These are phyloP conservation scores for Rhinopomastus cyanomelas DNA, from an alignment of 2,113 vertebrate species.

Conservation along the genomic window DNA sequence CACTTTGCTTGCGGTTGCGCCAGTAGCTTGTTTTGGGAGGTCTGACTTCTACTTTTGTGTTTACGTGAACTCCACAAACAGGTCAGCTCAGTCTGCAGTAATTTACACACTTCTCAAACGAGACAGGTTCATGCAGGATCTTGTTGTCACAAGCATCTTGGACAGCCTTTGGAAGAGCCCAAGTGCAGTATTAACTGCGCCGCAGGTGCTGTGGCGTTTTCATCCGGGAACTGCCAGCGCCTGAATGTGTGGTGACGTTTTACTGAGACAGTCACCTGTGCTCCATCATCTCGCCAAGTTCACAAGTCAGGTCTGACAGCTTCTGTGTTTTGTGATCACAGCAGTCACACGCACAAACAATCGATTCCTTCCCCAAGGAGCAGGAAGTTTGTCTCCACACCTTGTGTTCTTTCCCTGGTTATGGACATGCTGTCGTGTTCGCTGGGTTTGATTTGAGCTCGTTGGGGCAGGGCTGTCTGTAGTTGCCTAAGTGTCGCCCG, in stretches of 20 bases:
- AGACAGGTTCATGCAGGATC: neutral
- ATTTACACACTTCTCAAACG: neutral
- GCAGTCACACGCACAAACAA: neutral
- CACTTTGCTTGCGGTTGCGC: neutral
- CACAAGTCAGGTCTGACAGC: neutral
- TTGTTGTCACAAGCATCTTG: neutral
- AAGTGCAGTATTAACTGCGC: neutral
- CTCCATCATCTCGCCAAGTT: neutral
- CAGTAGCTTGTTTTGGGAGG: neutral
- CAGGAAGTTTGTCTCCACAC: neutral
- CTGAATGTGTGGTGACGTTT: neutral
- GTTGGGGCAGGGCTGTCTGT: neutral
- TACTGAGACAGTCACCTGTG: neutral
- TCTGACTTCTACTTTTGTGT: neutral
- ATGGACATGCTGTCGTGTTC: neutral
- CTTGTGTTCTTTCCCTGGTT: neutral
- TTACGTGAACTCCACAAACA: neutral
- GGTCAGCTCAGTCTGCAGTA: neutral
- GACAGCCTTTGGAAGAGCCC: neutral
- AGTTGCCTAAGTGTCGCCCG: neutral
- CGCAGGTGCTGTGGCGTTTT: neutral
- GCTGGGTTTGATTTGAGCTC: neutral
- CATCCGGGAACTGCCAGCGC: neutral
- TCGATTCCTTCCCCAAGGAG: neutral
- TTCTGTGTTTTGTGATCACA: neutral